Evolutionary conservation across 1,140 invertebrate species (phyloP), one percentile per base, ranked within the genome.

Genomic region (Euwallacea fornicatus): DNA sequence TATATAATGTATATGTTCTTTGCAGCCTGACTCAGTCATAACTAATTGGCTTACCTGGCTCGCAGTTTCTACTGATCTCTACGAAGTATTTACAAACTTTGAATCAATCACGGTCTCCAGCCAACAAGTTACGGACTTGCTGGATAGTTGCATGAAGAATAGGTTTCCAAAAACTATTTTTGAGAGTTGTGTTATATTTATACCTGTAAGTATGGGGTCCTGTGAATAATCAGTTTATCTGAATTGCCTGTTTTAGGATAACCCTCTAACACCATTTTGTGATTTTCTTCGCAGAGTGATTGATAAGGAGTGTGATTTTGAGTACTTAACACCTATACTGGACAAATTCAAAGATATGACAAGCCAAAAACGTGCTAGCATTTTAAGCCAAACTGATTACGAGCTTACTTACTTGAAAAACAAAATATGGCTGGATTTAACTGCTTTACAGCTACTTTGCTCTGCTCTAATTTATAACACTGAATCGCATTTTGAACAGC

Each of bases 31-130:
- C 69, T 87, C 88, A 7, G 80, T 86, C 13, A 83, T 87, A 59
- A 82, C 85, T 2, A 85, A 86, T 70, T 89, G 88, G 84, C 84
- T 85, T 41, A 87, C 88, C 42, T 90, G 88, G 88, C 79, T 90
- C 44, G 76, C 82, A 1, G 79, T 85, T 68, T 85, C 84, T 2
- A 69, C 79, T 79, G 71, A 83, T 73, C 50, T 84, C 61, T 78
- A 82, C 75, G 66, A 76, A 9, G 76, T 82, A 16, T 82, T 79
- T 47, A 71, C 72, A 6, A 79, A 83, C 74, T 83, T 81, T 16
- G 82, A 81, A 61, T 55, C 72, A 41, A 44, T 76, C 7, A 69
- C 80, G 76, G 46, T 82, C 80, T 76, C 78, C 69, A 82, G 78
- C 42, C 58, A 74, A 77, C 72, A 81, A 75, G 79, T 89, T 21